phyloP scores from a whole-genome alignment of 1,140 invertebrate species.

The Charaxes varanes region DNA sequence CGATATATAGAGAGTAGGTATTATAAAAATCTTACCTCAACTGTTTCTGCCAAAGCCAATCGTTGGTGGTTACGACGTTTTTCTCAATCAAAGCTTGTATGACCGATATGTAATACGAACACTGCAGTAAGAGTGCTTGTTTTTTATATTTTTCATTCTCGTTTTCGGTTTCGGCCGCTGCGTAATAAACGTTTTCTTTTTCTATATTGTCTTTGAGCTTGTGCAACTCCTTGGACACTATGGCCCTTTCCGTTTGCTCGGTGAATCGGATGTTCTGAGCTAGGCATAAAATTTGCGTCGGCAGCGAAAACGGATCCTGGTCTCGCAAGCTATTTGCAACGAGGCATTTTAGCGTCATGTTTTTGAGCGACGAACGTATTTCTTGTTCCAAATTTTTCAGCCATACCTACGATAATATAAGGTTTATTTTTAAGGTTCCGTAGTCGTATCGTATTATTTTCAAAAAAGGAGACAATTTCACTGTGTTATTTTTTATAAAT shows the following conservation, averaged over 20 bases:
- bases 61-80: slow-evolving; percentile 77
- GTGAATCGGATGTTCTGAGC: slow-evolving; percentile 86
- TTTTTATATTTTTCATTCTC: slow-evolving; percentile 79
- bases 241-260: slow-evolving; percentile 86
- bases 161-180: slow-evolving; percentile 50
- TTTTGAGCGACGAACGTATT: slow-evolving; percentile 87
- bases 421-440: too few relatives aligned
- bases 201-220: slow-evolving; percentile 51
- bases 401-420: slow-evolving; percentile 84
- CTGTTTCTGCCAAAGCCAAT: slow-evolving; percentile 97
- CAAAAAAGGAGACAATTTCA: too few relatives aligned
- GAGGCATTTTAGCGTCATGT: slow-evolving; percentile 82
- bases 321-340: slow-evolving; percentile 65
- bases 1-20: too few relatives aligned
- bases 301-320: slow-evolving; percentile 85
- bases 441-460: too few relatives aligned
- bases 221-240: slow-evolving; percentile 79
- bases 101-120: slow-evolving; percentile 92
- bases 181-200: slow-evolving; percentile 56
- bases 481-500: too few relatives aligned
- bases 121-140: slow-evolving; percentile 90
- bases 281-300: slow-evolving; percentile 89
- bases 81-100: slow-evolving; percentile 84
- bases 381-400: slow-evolving; percentile 85
- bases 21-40: too few relatives aligned